These are phyloP conservation scores for Arenaria interpres DNA, from an alignment of 2,113 vertebrate species.

Conservation along the genomic window DNA sequence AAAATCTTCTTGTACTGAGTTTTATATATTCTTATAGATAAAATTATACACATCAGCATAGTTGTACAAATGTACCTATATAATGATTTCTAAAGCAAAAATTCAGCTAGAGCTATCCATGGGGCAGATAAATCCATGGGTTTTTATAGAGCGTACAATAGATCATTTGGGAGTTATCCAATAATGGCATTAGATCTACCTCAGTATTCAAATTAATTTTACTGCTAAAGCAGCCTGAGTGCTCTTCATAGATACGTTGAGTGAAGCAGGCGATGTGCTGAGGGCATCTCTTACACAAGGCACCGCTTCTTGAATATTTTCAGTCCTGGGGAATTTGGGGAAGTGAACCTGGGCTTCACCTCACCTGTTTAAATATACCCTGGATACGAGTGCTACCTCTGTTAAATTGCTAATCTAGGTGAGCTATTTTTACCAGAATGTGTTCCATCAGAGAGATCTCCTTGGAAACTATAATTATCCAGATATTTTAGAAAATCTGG, in stretches of 20 bases:
- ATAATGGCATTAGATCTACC: not conserved
- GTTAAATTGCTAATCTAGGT: not conserved
- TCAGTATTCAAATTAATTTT: not conserved
- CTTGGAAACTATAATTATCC: not conserved
- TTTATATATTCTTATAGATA: not conserved
- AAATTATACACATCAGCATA: not conserved
- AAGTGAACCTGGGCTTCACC: not conserved
- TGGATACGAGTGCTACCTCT: not conserved
- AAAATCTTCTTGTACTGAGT: not conserved
- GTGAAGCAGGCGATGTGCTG: not conserved
- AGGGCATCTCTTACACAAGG: not conserved
- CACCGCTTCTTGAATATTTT: fast-evolving
- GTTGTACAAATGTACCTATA: fast-evolving
- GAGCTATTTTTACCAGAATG: not conserved
- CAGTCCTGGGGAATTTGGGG: not conserved
- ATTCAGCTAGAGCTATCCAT: not conserved
- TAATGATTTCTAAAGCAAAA: not conserved
- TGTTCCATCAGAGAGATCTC: not conserved
- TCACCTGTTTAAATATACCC: not conserved
- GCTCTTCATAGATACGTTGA: not conserved
- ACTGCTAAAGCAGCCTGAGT: fast-evolving
- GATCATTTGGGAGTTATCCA: not conserved
- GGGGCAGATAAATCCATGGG: not conserved
- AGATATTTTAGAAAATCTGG: not conserved
- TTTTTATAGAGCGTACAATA: not conserved